A percentile compares a stretch with the other conserved stretches of the same genome.
These are phyloP conservation scores for Psittacula cyanocephala DNA, from an alignment of 2,113 vertebrate genomes.

Conservation along the genomic window DNA sequence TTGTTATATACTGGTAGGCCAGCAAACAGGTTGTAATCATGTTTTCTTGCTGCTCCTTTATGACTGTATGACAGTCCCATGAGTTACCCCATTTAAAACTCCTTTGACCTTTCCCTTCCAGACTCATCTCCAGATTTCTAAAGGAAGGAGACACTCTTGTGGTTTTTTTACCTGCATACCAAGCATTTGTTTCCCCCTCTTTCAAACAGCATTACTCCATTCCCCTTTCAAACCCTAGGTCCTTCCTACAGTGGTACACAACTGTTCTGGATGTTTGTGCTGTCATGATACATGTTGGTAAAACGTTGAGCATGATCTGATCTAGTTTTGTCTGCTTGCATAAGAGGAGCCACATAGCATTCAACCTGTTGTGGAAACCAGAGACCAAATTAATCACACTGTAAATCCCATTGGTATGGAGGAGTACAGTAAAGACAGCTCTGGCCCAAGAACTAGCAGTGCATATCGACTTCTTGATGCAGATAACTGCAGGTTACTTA, in stretches of 20 bases:
- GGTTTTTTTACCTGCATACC: neutral
- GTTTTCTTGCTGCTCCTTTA: neutral
- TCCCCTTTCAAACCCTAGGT: neutral
- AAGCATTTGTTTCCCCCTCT: fast-evolving
- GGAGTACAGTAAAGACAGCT: neutral
- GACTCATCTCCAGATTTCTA: neutral
- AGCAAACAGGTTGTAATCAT: neutral
- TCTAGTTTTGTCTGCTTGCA: neutral
- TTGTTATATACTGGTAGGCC: neutral
- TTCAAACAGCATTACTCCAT: neutral
- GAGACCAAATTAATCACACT: neutral
- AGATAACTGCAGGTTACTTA: neutral
- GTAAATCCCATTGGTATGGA: neutral
- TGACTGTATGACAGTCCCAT: neutral
- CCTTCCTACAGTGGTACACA: neutral
- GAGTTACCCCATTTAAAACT: neutral
- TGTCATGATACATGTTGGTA: neutral
- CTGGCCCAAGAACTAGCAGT: neutral
- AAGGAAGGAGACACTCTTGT: neutral
- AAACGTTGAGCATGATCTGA: neutral
- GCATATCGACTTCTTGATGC: neutral
- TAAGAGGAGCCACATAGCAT: neutral
- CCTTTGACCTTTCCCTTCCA: neutral
- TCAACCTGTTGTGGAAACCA: neutral
- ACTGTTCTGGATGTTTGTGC: neutral